These are phyloP conservation scores for Lamproptera curius DNA, from an alignment of 2,888 invertebrate species.

Conservation along the genomic window DNA sequence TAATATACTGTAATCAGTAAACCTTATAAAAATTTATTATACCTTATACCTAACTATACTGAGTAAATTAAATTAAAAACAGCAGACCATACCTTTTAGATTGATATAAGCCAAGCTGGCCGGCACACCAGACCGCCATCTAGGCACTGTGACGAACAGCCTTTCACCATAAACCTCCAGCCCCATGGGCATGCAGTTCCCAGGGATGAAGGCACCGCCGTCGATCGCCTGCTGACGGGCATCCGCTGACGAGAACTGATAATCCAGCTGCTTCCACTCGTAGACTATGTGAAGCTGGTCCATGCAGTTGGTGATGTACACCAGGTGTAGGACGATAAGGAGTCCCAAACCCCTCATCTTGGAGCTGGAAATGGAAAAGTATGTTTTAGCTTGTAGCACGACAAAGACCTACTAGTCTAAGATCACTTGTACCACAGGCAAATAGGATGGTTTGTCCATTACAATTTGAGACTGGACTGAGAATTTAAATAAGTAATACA, in stretches of 20 bases:
- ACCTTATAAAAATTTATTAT: too few species aligned
- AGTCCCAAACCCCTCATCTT: constrained; percentile 52
- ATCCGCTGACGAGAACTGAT: constrained; percentile 78
- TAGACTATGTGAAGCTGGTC: constrained; percentile 83
- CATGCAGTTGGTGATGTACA: constrained; percentile 65
- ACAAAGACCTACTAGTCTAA: too few species aligned
- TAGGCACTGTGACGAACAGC: constrained; percentile 85
- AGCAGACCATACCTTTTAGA: constrained; percentile 84
- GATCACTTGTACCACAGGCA: too few species aligned
- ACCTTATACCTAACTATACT: too few species aligned
- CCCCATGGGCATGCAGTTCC: constrained; percentile 86
- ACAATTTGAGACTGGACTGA: too few species aligned
- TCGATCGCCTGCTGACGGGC: constrained; percentile 78
- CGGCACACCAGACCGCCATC: constrained; percentile 87
- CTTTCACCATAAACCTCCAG: constrained; percentile 83
- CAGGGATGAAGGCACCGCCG: constrained; percentile 80
- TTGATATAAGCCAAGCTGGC: constrained; percentile 86
- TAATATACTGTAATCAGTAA: too few species aligned
- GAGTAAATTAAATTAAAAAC: too few species aligned
- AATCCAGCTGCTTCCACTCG: constrained; percentile 87
- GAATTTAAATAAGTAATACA: too few species aligned
- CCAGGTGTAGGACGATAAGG: constrained; percentile 56
- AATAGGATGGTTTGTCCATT: too few species aligned
- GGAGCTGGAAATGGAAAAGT: constrained; percentile 38
- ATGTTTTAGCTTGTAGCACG: too few species aligned